These are phyloP conservation scores for Leptopilina drosophilae DNA, from an alignment of 2,888 invertebrate genomes.

Conservation along the genomic window DNA sequence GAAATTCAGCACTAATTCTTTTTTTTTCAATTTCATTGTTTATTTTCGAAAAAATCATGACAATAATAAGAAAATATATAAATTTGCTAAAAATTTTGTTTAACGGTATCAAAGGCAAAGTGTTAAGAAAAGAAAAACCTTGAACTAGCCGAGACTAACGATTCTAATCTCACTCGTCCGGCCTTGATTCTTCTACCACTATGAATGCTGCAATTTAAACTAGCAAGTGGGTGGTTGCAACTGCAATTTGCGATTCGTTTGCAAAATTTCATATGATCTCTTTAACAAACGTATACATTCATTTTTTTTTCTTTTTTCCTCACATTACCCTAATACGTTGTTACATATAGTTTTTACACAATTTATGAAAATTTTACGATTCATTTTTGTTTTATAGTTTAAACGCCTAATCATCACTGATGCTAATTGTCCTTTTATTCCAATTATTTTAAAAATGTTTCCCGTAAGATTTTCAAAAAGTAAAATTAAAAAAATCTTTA, in stretches of 20 bases:
- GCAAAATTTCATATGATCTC: slow-evolving; percentile 17
- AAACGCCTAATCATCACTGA: no score
- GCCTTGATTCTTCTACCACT: slow-evolving; percentile 69
- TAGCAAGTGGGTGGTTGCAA: slow-evolving; percentile 63
- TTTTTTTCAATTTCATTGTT: no score
- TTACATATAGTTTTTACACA: no score
- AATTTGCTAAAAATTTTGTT: not conserved
- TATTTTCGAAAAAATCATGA: no score
- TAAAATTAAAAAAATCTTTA: no score
- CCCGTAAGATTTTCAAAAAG: no score
- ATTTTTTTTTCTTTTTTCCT: not conserved
- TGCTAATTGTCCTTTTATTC: no score
- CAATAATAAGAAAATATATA: not conserved
- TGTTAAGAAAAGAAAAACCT: slow-evolving; percentile 45
- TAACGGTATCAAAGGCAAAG: not conserved
- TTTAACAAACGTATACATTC: not conserved
- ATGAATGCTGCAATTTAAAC: slow-evolving; percentile 69
- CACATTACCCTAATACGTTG: no score
- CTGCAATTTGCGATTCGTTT: slow-evolving; percentile 26
- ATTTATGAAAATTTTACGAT: no score
- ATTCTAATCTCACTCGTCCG: slow-evolving; percentile 72
- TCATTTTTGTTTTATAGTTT: no score
- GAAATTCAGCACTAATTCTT: no score
- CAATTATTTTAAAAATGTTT: no score
- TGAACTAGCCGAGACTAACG: slow-evolving; percentile 57